Percentiles rank a stretch among this genome's conserved stretches.
Evolutionary conservation across 2,113 vertebrate genomes (phyloP).

Genomic region (Meriones unguiculatus): DNA sequence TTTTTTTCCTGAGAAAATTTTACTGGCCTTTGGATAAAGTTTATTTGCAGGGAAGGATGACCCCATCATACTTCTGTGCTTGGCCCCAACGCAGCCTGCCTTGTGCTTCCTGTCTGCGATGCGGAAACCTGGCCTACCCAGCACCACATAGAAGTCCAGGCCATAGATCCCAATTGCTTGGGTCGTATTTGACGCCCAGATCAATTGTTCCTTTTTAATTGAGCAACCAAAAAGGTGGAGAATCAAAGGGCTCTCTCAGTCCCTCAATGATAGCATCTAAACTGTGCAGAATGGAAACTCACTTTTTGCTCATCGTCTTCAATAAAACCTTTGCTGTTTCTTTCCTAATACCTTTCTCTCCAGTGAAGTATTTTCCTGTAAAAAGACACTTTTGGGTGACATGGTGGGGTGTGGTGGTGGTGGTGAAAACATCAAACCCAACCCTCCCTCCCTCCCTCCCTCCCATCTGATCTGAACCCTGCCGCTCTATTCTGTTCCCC

Average conservation of each 20-base stretch:
- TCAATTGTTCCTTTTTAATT: background rate
- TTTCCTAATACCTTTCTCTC: background rate
- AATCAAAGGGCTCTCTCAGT: background rate
- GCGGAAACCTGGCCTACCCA: too few relatives aligned
- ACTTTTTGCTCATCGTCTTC: background rate
- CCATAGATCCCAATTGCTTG: too few relatives aligned
- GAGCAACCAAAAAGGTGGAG: background rate
- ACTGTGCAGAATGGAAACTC: background rate
- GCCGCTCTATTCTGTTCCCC: fast-evolving
- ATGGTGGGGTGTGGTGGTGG: too few relatives aligned
- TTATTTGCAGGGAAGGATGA: too few relatives aligned
- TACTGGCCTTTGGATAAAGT: too few relatives aligned
- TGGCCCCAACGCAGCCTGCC: too few relatives aligned
- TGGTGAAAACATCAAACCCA: background rate
- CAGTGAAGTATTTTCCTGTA: background rate
- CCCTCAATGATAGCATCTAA: background rate
- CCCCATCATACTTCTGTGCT: too few relatives aligned
- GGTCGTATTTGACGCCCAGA: too few relatives aligned
- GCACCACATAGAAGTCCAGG: too few relatives aligned
- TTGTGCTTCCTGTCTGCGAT: too few relatives aligned
- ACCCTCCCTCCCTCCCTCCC: background rate
- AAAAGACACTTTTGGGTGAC: background rate
- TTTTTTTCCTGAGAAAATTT: too few relatives aligned
- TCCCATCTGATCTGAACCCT: too few relatives aligned
- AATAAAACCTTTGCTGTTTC: background rate